Conservation (phyloP, 2,113 vertebrate species). For the Barnardius zonarius region DNA sequence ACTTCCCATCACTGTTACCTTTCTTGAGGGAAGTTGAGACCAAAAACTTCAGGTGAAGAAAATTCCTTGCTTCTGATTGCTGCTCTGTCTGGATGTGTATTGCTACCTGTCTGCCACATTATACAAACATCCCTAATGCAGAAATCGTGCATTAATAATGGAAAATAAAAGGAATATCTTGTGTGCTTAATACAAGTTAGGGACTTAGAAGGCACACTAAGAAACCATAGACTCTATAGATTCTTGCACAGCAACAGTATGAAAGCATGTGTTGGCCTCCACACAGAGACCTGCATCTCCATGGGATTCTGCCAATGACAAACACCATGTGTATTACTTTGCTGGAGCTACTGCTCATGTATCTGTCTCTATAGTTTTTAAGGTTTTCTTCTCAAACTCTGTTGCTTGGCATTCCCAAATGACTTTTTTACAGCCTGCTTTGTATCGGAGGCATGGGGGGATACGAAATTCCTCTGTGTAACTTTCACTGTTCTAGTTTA, state of each 20-base stretch:
- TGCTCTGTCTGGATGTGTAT: neutral
- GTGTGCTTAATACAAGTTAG: neutral
- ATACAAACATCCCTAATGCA: neutral
- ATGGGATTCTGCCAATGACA: neutral
- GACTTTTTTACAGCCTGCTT: neutral
- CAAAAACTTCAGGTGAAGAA: neutral
- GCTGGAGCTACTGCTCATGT: neutral
- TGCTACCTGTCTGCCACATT: neutral
- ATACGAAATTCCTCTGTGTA: neutral
- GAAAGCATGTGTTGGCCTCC: rapidly evolving
- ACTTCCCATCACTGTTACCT: neutral
- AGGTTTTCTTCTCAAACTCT: neutral
- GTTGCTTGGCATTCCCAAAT: neutral
- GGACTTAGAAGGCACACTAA: neutral
- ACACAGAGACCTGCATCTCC: neutral
- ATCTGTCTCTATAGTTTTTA: neutral
- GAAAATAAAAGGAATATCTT: neutral
- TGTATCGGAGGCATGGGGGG: neutral
- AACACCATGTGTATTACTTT: neutral
- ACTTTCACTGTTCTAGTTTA: neutral
- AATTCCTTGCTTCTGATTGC: neutral
- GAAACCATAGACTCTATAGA: rapidly evolving
- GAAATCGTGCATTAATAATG: neutral
- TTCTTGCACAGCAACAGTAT: neutral
- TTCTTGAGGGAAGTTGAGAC: neutral